These are phyloP conservation scores for Chondrilla cf. caribensis DNA, from an alignment of 37 sponge, comb jelly and placozoan species.

Conservation along the genomic window DNA sequence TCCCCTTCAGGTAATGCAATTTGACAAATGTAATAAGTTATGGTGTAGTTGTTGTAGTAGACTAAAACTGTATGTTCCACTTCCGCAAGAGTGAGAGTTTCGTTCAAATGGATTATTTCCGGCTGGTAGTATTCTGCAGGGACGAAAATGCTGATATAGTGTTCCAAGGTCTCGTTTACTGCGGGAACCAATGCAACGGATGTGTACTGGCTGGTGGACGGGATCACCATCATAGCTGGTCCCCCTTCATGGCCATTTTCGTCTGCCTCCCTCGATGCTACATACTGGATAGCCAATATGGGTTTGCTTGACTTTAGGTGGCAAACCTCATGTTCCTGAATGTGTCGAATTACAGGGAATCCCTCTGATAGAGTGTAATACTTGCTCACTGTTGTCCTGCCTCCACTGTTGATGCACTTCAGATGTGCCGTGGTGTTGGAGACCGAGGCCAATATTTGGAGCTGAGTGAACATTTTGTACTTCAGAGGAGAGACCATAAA, in stretches of 20 bases:
- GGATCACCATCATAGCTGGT: constrained; percentile 23
- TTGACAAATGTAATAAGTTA: neutral
- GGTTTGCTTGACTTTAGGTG: neutral
- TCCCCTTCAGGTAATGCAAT: neutral
- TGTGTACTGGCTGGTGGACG: neutral
- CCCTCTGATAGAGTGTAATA: neutral
- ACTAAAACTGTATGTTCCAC: neutral
- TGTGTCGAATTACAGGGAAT: neutral
- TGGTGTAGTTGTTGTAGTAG: constrained; percentile 5
- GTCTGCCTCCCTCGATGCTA: neutral
- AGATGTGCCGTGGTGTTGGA: neutral
- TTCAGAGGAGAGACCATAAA: constrained; percentile 8
- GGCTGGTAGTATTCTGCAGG: neutral
- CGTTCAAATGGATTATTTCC: neutral
- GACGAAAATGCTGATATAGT: neutral
- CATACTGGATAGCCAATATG: neutral
- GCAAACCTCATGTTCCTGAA: neutral
- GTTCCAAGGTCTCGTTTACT: neutral
- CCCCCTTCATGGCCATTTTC: neutral
- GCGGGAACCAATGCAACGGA: neutral
- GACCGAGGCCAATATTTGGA: neutral
- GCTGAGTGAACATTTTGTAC: neutral
- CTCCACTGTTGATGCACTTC: neutral
- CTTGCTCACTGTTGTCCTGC: neutral
- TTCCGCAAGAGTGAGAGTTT: neutral